Conservation (phyloP, 53 echinoderm and acorn worm genomes). For the Holothuria scabra region DNA sequence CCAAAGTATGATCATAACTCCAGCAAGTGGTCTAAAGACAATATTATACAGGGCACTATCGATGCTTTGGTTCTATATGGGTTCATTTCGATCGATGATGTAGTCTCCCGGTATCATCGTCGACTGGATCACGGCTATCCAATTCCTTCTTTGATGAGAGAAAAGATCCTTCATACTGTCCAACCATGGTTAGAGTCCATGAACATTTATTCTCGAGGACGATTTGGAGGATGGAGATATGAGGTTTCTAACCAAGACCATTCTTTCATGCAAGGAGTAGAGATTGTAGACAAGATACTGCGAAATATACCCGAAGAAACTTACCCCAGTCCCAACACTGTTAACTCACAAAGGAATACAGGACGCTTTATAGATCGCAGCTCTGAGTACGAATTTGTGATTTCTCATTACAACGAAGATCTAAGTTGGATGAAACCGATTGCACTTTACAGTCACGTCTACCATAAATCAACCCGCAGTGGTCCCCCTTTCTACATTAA, state of each 20-base stretch:
- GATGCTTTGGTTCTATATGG: conserved; percentile 51
- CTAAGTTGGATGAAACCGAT: conserved; percentile 47
- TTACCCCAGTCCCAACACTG: conserved; percentile 45
- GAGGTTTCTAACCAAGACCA: no score
- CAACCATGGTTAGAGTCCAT: conserved; percentile 56
- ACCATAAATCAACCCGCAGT: conserved; percentile 27
- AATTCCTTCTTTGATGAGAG: conserved; percentile 48
- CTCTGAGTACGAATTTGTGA: not conserved
- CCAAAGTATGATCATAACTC: not conserved
- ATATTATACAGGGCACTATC: no score
- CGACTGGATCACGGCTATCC: conserved; percentile 59
- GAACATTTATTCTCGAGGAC: conserved; percentile 47
- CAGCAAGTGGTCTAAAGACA: conserved; percentile 12
- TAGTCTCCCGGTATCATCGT: conserved; percentile 53
- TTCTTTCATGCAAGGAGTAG: conserved; percentile 62
- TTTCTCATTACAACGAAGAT: conserved; percentile 7
- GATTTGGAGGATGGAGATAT: conserved; percentile 65
- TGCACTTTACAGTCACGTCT: conserved; percentile 29
- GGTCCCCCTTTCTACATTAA: conserved; percentile 19
- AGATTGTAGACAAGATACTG: conserved; percentile 48
- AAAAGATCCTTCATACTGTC: not conserved
- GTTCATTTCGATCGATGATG: conserved; percentile 43
- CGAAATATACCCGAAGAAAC: conserved; percentile 46
- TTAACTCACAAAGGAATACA: conserved; percentile 45
- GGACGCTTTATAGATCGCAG: conserved; percentile 27